A percentile compares a stretch with the other conserved stretches of the same genome.
Conservation (phyloP, 2,113 vertebrate genomes). For the Macroglossus sobrinus region DNA sequence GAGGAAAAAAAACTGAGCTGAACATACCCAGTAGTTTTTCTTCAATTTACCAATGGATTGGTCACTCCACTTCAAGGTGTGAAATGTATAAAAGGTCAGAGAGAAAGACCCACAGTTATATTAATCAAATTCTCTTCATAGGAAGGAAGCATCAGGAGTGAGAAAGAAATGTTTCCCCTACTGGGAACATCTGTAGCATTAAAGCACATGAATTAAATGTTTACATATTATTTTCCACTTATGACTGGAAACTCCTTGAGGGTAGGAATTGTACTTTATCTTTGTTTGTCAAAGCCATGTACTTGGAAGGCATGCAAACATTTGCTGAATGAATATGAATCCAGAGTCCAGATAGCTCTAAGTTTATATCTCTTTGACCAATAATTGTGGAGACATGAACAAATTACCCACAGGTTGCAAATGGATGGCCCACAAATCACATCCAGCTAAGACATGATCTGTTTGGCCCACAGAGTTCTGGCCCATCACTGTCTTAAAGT, state of each 20-base stretch:
- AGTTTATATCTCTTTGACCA: not conserved
- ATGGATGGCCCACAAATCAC: not conserved
- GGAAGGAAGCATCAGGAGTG: not conserved
- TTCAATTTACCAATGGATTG: not conserved
- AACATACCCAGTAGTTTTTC: not conserved
- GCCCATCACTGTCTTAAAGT: not conserved
- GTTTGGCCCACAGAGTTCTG: not conserved
- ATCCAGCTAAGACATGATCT: not conserved
- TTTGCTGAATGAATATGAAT: not conserved
- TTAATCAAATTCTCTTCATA: not conserved
- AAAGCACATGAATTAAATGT: not conserved
- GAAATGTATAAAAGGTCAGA: not conserved
- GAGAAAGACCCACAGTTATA: not conserved
- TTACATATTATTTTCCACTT: not conserved
- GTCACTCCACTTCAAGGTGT: not conserved
- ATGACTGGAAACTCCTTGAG: not conserved
- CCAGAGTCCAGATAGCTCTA: not conserved
- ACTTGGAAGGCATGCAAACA: not conserved
- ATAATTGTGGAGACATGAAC: not conserved
- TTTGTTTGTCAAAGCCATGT: not conserved
- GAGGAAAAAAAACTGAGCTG: not conserved
- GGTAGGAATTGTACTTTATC: not conserved
- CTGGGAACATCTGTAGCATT: not conserved
- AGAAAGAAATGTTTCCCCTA: not conserved
- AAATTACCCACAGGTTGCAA: not conserved